phyloP scores from a whole-genome alignment of 2,888 invertebrate species.

The Gryllus longicercus region DNA sequence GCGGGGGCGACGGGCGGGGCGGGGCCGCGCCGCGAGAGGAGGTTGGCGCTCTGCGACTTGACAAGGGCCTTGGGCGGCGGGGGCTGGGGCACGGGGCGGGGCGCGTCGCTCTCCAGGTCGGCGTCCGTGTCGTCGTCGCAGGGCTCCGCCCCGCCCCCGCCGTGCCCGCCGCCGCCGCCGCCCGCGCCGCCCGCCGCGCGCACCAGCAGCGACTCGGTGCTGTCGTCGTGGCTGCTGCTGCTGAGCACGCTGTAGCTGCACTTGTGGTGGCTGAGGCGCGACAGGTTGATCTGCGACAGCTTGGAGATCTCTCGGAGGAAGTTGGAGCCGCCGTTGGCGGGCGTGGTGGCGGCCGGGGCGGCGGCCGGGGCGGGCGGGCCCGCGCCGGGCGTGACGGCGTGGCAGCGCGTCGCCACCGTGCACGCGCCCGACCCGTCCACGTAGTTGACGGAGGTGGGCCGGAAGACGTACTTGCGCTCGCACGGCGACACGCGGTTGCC shows the following conservation, averaged over 20 bases:
- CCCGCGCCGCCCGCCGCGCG: constrained; percentile 22
- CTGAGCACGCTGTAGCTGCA: constrained; percentile 69
- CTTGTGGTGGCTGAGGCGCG: constrained; percentile 59
- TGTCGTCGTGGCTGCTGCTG: constrained; percentile 61
- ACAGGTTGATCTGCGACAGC: constrained; percentile 66
- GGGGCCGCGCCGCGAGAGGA: constrained; percentile 44
- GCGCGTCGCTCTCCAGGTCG: constrained; percentile 8
- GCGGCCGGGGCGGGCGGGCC: constrained; percentile 35
- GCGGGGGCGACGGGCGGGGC: constrained; percentile 55
- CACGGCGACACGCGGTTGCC: constrained; percentile 48
- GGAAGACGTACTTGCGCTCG: constrained; percentile 50
- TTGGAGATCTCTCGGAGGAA: constrained; percentile 66
- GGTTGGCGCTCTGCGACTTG: constrained; percentile 50
- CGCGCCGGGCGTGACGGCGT: neutral
- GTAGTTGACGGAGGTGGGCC: constrained; percentile 49
- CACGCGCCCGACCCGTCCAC: constrained; percentile 44
- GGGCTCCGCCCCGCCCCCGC: neutral
- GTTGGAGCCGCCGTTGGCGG: constrained; percentile 37
- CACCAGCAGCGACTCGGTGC: constrained; percentile 57
- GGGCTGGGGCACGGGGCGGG: neutral
- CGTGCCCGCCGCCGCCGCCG: neutral
- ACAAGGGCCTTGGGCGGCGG: constrained; percentile 43
- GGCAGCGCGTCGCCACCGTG: neutral
- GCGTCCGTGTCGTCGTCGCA: constrained; percentile 1
- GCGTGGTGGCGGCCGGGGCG: constrained; percentile 30